Base-by-base conservation (phyloP, 2,888 invertebrate genomes). In the Melanchra persicariae region DNA sequence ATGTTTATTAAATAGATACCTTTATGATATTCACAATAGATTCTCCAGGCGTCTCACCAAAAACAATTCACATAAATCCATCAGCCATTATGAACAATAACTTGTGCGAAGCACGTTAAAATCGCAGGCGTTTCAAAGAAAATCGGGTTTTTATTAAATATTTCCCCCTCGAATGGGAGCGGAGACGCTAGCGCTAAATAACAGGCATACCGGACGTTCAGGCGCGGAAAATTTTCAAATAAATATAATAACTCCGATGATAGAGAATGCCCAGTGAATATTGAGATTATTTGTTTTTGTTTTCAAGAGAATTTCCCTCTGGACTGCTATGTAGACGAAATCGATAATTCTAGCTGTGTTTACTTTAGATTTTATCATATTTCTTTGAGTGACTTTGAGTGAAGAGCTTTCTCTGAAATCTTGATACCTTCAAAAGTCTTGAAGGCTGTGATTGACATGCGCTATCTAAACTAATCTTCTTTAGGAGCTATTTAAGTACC, bases 131-230 rank as follows among this genome's bases (percentile, higher is more conserved):
- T 87, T 87, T 87, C 84, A 85, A 87, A 87, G 82, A 85, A 89
- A 87, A 87, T 87, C 86, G 82, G 85, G 79, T 86, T 87, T 88
- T 89, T 88, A 90, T 89, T 87, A 88, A 88, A 88, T 88, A 88
- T 87, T 87, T 89, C 85, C 85, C 81, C 81, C 81, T 79, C 86
- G 82, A 84, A 89, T 87, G 84, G 86, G 80, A 87, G 81, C 70
- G 51, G 69, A 79, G 82, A 77, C 72, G 73, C 70, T 61, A 80
- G 87, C 86, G 88, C 86, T 89, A 87, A 89, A 89, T 88, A 87
- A 85, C 87, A 74, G 74, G 79, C 82, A 89, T 89, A 84, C 87
- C 89, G 80, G 78, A 82, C 87, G 87, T 82, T 84, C 86, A 85
- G 87, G 84, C 73, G 83, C 85, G 87, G 77, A 79, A 86, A 85